Evolutionary conservation across 2,888 invertebrate species (phyloP).

Genomic region (Malthinus seriepunctatus): DNA sequence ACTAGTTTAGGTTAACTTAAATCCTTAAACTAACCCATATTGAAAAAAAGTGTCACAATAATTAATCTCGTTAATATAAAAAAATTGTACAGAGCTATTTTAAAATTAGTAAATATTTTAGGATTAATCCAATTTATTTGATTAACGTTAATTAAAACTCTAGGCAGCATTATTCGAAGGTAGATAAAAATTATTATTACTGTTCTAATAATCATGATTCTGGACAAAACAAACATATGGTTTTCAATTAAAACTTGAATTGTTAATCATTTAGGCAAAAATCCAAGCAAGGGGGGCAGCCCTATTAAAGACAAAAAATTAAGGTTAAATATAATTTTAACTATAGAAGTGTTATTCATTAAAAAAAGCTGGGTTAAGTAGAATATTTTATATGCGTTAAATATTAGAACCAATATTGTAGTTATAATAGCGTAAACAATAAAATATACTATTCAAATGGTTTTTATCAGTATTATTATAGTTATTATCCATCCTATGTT

Average conservation of each 20-base stretch:
- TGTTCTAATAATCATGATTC: constrained; percentile 58
- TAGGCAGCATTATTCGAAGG: constrained; percentile 58
- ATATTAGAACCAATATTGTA: neutral
- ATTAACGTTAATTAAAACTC: constrained; percentile 56
- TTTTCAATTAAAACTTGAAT: constrained; percentile 59
- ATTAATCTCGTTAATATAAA: constrained; percentile 44
- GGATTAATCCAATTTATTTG: constrained; percentile 55
- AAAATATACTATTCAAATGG: constrained; percentile 36
- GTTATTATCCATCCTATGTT: constrained; percentile 60
- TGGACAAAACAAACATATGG: constrained; percentile 53
- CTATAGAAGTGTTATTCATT: constrained; percentile 49
- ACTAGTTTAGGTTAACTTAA: constrained; percentile 59
- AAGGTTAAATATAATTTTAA: constrained; percentile 59
- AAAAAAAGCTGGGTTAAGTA: constrained; percentile 59
- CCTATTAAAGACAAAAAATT: constrained; percentile 63
- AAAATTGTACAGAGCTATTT: constrained; percentile 41
- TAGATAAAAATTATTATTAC: constrained; percentile 62
- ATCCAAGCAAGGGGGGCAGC: constrained; percentile 64
- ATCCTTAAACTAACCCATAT: constrained; percentile 48
- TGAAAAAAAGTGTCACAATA: constrained; percentile 25
- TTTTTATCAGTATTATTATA: constrained; percentile 33
- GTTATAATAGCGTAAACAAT: neutral
- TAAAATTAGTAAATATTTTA: constrained; percentile 47
- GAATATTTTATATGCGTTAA: constrained; percentile 37
- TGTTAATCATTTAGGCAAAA: constrained; percentile 64